Base-by-base conservation (phyloP, 2,797 vertebrate species). In the Bovichtus variegatus region DNA sequence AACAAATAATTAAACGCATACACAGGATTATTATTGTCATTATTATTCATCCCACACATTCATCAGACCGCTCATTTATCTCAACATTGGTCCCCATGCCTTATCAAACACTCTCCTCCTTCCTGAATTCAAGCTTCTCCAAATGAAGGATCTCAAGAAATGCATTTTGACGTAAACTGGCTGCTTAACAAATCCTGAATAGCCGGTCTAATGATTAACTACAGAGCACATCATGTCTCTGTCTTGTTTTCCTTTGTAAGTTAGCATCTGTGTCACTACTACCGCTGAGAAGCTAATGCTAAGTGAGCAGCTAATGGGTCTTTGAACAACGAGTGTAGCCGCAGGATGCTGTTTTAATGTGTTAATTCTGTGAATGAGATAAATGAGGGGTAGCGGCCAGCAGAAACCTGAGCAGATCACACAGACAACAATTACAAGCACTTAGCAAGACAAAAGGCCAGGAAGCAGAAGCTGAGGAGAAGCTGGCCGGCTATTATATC, bases 321-420 rank as follows among this genome's bases (percentile, higher is more conserved):
- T 82, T 81, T 83, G 73, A 91, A 84, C 75, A 74, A 21, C 67
- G 82, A 82, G 79, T 25, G 49, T 67, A 81, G 83, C 85, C 25
- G 67, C 79, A 78, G 78, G 85, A 87, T 54, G 63, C 65, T 50
- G 82, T 74, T 89, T 84, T 89, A 82, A 84, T 84, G 76, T 84
- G 84, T 67, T 87, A 80, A 86, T 82, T 76, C 70, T 60, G 57
- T 81, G 81, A 90, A 85, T 74, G 80, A 71, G 74, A 86, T 77
- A 68, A 89, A 90, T 69, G 71, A 87, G 73, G 58, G 41, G 74
- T 44, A 53, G 62, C 23, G 10, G 62, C 54, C 62, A 41, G 71
- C 61, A 58, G 80, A 73, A 75, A 49, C 61, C 77, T 82, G 87
- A 87, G 74, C 81, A 69, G 54, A 90, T 89, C 86, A 85, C 83